Evolutionary conservation across 1,140 invertebrate genomes (phyloP).

Genomic region (Eumeta japonica): DNA sequence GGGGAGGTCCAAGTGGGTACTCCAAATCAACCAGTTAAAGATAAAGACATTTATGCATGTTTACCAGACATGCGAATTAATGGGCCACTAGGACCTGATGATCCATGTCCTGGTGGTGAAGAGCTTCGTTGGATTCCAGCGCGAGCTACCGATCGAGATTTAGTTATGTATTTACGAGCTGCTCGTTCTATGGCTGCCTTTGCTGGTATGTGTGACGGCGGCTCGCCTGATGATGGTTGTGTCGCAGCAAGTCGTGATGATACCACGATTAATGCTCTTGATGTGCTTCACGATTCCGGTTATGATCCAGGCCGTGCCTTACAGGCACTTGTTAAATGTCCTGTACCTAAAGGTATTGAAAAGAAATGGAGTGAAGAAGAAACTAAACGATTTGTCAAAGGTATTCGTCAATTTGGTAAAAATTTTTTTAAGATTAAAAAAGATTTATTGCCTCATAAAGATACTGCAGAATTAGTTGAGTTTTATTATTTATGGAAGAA

Average conservation of each 20-base stretch:
- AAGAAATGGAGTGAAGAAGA: conserved; percentile 98
- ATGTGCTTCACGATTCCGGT: conserved; percentile 90
- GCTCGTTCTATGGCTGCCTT: conserved; percentile 95
- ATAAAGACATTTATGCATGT: conserved; percentile 65
- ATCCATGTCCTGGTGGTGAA: conserved; percentile 77
- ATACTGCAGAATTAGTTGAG: conserved; percentile 94
- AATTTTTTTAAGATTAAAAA: conserved; percentile 98
- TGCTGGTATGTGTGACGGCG: conserved; percentile 94
- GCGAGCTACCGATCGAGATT: conserved; percentile 87
- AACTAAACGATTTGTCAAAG: conserved; percentile 97
- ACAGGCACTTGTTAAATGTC: conserved; percentile 94
- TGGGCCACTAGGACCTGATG: conserved; percentile 67
- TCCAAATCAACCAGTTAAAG: conserved; percentile 50
- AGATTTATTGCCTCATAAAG: conserved; percentile 93
- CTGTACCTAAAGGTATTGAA: conserved; percentile 93
- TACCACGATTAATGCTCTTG: conserved; percentile 95
- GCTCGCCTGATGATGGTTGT: conserved; percentile 94
- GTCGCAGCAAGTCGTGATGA: conserved; percentile 94
- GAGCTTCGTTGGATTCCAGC: conserved; percentile 91
- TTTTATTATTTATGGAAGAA: conserved; percentile 99
- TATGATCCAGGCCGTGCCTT: conserved; percentile 94
- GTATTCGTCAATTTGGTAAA: conserved; percentile 96
- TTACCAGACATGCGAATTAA: conserved; percentile 68
- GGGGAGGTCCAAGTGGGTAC: conserved; percentile 53
- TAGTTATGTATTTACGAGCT: conserved; percentile 95